These are phyloP conservation scores for Clunio marinus DNA, from an alignment of 2,888 invertebrate genomes.

Conservation along the genomic window DNA sequence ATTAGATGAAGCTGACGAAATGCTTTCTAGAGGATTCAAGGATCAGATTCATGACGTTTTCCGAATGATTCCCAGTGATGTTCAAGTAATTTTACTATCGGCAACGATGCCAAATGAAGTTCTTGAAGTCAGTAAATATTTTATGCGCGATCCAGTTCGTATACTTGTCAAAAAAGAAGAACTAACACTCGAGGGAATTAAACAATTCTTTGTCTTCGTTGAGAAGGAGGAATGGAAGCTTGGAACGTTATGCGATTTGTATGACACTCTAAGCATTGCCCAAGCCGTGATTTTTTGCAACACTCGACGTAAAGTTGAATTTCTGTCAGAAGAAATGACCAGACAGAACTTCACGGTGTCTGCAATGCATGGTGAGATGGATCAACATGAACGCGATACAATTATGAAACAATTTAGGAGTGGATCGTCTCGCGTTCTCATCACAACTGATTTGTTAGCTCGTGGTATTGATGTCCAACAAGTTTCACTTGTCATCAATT, in stretches of 20 bases:
- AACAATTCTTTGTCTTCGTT: slow-evolving; percentile 95
- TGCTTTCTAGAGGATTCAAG: slow-evolving; percentile 97
- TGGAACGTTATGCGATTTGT: slow-evolving; percentile 95
- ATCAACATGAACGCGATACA: slow-evolving; percentile 94
- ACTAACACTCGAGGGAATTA: slow-evolving; percentile 90
- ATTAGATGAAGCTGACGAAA: slow-evolving; percentile 98
- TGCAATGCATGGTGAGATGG: slow-evolving; percentile 99
- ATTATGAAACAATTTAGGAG: slow-evolving; percentile 99
- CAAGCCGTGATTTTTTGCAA: slow-evolving; percentile 99
- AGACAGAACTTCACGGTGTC: slow-evolving; percentile 95
- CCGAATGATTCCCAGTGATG: slow-evolving; percentile 82
- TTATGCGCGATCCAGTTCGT: slow-evolving; percentile 94
- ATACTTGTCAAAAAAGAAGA: slow-evolving; percentile 99
- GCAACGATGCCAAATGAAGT: slow-evolving; percentile 99
- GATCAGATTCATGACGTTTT: slow-evolving; percentile 99
- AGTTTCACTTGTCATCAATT: slow-evolving; percentile 99
- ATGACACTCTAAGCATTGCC: slow-evolving; percentile 97
- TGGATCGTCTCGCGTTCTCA: slow-evolving; percentile 96
- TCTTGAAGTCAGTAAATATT: slow-evolving; percentile 93
- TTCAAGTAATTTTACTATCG: slow-evolving; percentile 92
- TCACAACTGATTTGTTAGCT: slow-evolving; percentile 97
- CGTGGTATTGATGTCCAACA: slow-evolving; percentile 99
- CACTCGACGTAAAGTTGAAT: slow-evolving; percentile 98
- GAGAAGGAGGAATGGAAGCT: slow-evolving; percentile 92
- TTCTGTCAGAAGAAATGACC: slow-evolving; percentile 95